Evolutionary conservation across 2,797 vertebrate genomes (phyloP).

Genomic region (Gobionotothen gibberifrons): DNA sequence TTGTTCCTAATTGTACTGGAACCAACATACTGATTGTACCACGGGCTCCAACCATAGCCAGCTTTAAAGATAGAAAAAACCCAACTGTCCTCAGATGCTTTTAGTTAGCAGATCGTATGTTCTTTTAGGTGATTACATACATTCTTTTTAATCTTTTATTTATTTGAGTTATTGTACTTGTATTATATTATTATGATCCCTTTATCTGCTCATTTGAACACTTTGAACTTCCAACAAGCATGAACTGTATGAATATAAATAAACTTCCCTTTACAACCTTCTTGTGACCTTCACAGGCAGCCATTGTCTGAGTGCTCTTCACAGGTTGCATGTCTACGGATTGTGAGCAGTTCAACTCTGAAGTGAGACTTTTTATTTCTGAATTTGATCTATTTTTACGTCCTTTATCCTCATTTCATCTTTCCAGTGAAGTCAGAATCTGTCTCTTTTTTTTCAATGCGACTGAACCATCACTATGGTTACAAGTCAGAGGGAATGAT

Average conservation of each 20-base stretch:
- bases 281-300: not conserved
- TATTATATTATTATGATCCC: not conserved
- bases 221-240: not conserved
- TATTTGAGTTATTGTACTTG: not conserved
- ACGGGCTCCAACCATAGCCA: too few relatives aligned
- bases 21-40: too few relatives aligned
- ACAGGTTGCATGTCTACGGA: not conserved
- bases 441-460: constrained; percentile 20
- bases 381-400: not conserved
- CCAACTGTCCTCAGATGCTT: too few relatives aligned
- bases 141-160: not conserved
- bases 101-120: too few relatives aligned
- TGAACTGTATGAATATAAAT: not conserved
- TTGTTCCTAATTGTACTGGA: not conserved
- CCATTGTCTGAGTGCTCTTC: not conserved
- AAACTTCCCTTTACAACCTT: not conserved
- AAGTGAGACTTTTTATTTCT: too few relatives aligned
- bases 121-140: too few relatives aligned
- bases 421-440: constrained; percentile 20
- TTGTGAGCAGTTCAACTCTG: not conserved
- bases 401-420: constrained; percentile 22
- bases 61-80: too few relatives aligned
- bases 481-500: constrained; percentile 76
- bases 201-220: not conserved
- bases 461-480: constrained; percentile 71